phyloP scores from a whole-genome alignment of 2,888 invertebrate species.

The Lagria hirta region DNA sequence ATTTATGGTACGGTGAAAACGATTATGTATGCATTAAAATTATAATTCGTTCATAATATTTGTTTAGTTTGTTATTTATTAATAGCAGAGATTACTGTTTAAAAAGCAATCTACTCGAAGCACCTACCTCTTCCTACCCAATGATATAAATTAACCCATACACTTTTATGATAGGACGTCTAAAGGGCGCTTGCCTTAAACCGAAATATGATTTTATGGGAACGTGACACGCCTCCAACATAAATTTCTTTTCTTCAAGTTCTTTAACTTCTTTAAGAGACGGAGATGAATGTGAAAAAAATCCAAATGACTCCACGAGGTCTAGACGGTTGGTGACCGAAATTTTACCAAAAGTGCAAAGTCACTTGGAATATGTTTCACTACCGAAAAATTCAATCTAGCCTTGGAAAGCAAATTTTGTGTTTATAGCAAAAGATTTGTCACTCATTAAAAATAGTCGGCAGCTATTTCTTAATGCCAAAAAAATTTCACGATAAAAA shows the following conservation, averaged over 20 bases:
- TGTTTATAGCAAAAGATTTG: no score
- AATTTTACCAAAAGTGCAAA: no score
- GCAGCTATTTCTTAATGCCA: no score
- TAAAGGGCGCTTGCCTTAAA: slow-evolving; percentile 21
- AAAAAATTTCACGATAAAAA: no score
- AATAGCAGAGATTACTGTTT: slow-evolving; percentile 46
- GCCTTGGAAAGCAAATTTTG: no score
- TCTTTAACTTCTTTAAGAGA: no score
- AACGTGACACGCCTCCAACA: slow-evolving; percentile 40
- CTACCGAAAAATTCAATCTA: no score
- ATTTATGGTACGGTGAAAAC: slow-evolving; percentile 45
- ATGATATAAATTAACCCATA: slow-evolving; percentile 14
- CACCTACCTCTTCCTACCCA: slow-evolving; percentile 16
- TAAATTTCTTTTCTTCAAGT: slow-evolving; percentile 34
- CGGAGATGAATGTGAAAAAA: no score
- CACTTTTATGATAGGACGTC: slow-evolving; percentile 9
- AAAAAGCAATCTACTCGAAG: slow-evolving; percentile 44
- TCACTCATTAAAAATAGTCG: no score
- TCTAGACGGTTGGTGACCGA: no score
- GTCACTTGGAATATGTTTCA: no score
- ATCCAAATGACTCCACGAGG: slow-evolving; percentile 16
- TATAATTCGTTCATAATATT: slow-evolving; percentile 53
- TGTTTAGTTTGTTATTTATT: slow-evolving; percentile 53
- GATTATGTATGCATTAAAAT: slow-evolving; percentile 52
- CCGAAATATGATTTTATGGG: slow-evolving; percentile 43